A percentile compares a stretch with the other conserved stretches of the same genome.
Evolutionary conservation across 2,888 invertebrate genomes (phyloP).

Genomic region (Keiferia lycopersicella): DNA sequence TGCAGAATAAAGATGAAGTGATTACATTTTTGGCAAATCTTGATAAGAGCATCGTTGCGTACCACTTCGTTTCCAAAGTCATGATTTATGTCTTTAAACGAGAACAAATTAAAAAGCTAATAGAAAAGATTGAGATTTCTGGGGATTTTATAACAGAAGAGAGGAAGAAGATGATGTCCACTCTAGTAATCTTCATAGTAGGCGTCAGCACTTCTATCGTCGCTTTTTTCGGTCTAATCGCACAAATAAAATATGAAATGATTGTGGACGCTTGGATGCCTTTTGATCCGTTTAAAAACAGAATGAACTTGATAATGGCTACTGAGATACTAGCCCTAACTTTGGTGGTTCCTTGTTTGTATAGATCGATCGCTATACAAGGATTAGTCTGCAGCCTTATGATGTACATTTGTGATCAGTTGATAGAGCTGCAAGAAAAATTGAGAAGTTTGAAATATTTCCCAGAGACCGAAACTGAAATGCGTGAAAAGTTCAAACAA

Average conservation of each 20-base stretch:
- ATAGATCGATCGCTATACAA: slow-evolving; percentile 61
- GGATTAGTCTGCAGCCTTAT: slow-evolving; percentile 62
- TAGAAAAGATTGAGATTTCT: slow-evolving; percentile 55
- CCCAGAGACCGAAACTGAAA: slow-evolving; percentile 39
- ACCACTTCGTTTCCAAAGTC: slow-evolving; percentile 59
- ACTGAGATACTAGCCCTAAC: slow-evolving; percentile 47
- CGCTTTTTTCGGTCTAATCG: slow-evolving; percentile 46
- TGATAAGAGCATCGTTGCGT: slow-evolving; percentile 55
- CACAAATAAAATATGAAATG: slow-evolving; percentile 54
- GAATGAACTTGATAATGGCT: slow-evolving; percentile 48
- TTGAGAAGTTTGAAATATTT: slow-evolving; percentile 48
- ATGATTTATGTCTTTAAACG: slow-evolving; percentile 52
- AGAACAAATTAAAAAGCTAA: slow-evolving; percentile 45
- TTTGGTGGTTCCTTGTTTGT: slow-evolving; percentile 49
- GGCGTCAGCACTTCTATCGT: slow-evolving; percentile 41
- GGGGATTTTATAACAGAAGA: slow-evolving; percentile 54
- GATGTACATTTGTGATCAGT: slow-evolving; percentile 66
- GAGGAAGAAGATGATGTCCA: slow-evolving; percentile 50
- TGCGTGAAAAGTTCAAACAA: slow-evolving; percentile 49
- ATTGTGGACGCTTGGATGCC: slow-evolving; percentile 65
- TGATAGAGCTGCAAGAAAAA: slow-evolving; percentile 52
- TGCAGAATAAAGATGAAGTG: slow-evolving; percentile 44
- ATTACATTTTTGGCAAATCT: slow-evolving; percentile 51
- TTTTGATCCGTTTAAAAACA: slow-evolving; percentile 54
- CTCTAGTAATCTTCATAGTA: slow-evolving; percentile 46